These are phyloP conservation scores for Leptinotarsa lineolata DNA, from an alignment of 1,140 invertebrate genomes.

Conservation along the genomic window DNA sequence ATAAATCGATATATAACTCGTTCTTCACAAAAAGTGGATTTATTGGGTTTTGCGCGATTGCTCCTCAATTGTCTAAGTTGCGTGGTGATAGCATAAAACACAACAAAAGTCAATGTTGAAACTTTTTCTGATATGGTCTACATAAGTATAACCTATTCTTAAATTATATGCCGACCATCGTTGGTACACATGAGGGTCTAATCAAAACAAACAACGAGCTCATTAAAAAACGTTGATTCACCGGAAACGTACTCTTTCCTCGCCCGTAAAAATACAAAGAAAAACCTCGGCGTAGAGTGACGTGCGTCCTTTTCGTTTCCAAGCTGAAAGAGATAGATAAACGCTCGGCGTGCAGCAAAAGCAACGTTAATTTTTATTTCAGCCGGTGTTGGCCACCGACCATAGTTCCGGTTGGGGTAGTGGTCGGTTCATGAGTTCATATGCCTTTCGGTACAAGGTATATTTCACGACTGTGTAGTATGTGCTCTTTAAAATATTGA, in stretches of 20 bases:
- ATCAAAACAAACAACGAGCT: not conserved
- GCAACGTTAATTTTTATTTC: not conserved
- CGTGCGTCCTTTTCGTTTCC: not conserved
- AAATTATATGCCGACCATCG: too few species aligned
- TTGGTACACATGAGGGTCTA: too few species aligned
- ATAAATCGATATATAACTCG: too few species aligned
- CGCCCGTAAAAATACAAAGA: constrained; percentile 1
- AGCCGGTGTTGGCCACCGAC: not conserved
- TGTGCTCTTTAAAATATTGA: too few species aligned
- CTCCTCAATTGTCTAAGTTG: too few species aligned
- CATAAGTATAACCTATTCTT: too few species aligned
- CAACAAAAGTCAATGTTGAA: too few species aligned
- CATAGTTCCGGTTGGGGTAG: constrained; percentile 7
- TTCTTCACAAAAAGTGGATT: too few species aligned
- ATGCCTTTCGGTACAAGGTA: not conserved
- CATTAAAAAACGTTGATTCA: constrained; percentile 7
- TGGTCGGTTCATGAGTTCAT: not conserved
- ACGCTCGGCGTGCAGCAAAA: not conserved
- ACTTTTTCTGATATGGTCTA: too few species aligned
- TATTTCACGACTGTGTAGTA: not conserved
- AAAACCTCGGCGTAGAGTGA: not conserved
- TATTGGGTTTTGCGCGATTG: too few species aligned
- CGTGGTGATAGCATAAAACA: too few species aligned
- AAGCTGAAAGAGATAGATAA: not conserved
- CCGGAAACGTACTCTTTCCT: not conserved